Evolutionary conservation across 2,888 invertebrate species (phyloP).

Genomic region (Amiota communis): DNA sequence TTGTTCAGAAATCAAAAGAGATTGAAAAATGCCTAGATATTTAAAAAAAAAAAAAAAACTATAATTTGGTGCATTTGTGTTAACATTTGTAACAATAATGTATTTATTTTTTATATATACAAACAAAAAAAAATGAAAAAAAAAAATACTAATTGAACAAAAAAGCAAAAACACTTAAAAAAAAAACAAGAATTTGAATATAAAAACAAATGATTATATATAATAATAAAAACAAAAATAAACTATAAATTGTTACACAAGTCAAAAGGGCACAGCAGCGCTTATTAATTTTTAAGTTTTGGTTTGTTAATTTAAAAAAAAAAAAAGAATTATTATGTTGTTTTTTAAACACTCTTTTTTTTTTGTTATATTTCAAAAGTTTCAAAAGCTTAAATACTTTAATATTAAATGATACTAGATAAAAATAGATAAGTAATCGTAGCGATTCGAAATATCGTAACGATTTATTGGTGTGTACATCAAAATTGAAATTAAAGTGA

Average conservation of each 20-base stretch:
- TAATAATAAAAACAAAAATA: conserved; percentile 36
- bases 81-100: background rate
- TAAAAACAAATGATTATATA: conserved; percentile 43
- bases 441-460: background rate
- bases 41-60: no score
- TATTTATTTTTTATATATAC: background rate
- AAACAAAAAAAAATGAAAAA: background rate
- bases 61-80: conserved; percentile 34
- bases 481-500: conserved; percentile 49
- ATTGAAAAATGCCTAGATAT: background rate
- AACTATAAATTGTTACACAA: conserved; percentile 46
- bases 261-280: conserved; percentile 67
- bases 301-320: conserved; percentile 18
- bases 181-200: conserved; percentile 4
- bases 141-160: background rate
- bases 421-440: background rate
- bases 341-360: background rate
- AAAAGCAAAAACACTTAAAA: background rate
- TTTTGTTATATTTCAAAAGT: background rate
- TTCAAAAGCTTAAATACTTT: background rate
- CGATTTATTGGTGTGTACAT: background rate
- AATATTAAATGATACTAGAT: no score
- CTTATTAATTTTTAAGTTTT: conserved; percentile 45
- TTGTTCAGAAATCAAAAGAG: background rate
- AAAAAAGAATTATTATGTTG: conserved; percentile 22